Evolutionary conservation across 2,888 invertebrate genomes (phyloP), one percentile per base, ranked within the genome.

Genomic region (Thera obeliscata): DNA sequence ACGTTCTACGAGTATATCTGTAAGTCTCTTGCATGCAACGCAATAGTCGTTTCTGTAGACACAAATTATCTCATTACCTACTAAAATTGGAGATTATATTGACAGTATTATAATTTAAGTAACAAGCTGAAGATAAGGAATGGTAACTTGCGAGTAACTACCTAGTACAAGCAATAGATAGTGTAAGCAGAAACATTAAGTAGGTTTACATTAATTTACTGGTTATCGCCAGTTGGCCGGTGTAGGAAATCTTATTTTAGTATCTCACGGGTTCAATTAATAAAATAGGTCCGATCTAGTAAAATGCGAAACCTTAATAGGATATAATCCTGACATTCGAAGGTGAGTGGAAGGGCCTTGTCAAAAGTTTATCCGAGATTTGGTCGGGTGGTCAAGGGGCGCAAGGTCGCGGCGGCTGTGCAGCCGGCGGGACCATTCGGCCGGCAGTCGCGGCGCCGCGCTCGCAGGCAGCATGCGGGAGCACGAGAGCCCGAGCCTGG

Each of bases 291-390:
- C 35, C 60, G 41, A 9, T 66, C 43, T 56, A n/a, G 56, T 36
- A 11, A 64, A 59, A 46, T 46, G 35, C 49, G 62, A 69, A 66
- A 64, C 61, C 67, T 48, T 71, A 70, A 65, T 65, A 46, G 65
- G 61, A 54, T 61, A 55, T 71, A 72, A 66, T 69, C 66, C 62
- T 66, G 64, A 63, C 49, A 64, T 61, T 61, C 49, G 66, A 69
- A 70, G 71, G 71, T 67, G 68, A 73, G 61, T 63, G 65, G 69
- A 58, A 57, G 56, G 72, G 77, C 84, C 81, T 84, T 78, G 84
- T 79, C 81, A 82, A 84, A 85, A 85, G 83, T 85, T 80, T 80
- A 86, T 89, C 83, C 84, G 81, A 81, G 86, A 84, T 86, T 90
- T 81, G 82, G 84, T 78, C 64, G 81, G 78, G 74, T 76, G 82